These are phyloP conservation scores for Oscheius sp. DNA, from an alignment of 2,888 invertebrate genomes.

Conservation along the genomic window DNA sequence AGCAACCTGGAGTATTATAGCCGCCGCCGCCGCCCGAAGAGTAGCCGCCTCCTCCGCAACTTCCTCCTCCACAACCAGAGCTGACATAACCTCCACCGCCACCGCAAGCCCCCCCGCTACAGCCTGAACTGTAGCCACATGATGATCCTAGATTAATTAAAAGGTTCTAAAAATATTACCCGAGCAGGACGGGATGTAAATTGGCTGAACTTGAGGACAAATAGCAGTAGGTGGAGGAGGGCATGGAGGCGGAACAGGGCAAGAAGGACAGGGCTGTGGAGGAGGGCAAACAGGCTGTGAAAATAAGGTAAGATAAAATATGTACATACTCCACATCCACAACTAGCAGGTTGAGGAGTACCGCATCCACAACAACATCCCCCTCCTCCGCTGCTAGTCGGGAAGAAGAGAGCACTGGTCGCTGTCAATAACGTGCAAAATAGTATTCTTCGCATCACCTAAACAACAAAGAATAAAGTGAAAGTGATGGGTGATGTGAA, in stretches of 20 bases:
- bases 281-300: conserved; percentile 25
- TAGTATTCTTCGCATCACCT: neutral
- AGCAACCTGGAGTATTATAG: neutral
- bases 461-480: neutral
- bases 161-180: neutral
- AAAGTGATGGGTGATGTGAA: neutral
- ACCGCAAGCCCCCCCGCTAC: conserved; percentile 16
- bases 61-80: conserved; percentile 29
- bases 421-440: neutral
- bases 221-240: conserved; percentile 49
- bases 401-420: conserved; percentile 31
- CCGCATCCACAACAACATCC: conserved; percentile 56
- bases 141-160: conserved; percentile 10
- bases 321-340: conserved; percentile 37
- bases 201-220: conserved; percentile 50
- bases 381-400: conserved; percentile 41
- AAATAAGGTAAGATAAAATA: neutral
- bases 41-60: conserved; percentile 30
- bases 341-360: conserved; percentile 48
- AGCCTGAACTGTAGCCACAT: conserved; percentile 8
- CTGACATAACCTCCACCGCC: neutral
- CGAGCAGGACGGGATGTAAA: conserved; percentile 34
- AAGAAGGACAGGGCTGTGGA: conserved; percentile 40
- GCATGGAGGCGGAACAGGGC: conserved; percentile 47
- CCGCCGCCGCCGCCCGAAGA: conserved; percentile 16